These are phyloP conservation scores for Anthopleura sola DNA, from an alignment of 64 coral and sea anemone species.

Conservation along the genomic window DNA sequence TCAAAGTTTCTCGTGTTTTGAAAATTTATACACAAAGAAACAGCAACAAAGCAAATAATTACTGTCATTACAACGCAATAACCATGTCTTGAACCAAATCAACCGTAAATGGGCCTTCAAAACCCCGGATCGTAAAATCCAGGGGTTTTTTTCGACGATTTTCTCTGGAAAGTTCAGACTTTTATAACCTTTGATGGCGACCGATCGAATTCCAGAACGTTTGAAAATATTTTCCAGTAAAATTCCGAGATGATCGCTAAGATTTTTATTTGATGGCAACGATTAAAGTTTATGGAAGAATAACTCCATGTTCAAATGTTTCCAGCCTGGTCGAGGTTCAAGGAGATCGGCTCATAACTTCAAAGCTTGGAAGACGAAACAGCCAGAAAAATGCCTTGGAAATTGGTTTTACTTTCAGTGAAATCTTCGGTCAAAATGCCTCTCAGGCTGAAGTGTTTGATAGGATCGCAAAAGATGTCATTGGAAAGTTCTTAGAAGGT, in stretches of 20 bases:
- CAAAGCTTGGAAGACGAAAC: not conserved
- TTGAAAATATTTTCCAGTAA: not conserved
- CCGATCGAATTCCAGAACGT: not conserved
- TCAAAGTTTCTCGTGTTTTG: not conserved
- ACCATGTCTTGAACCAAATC: not conserved
- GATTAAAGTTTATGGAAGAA: slow-evolving; percentile 53
- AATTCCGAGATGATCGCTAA: not conserved
- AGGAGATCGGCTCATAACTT: not conserved
- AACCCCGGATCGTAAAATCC: not conserved
- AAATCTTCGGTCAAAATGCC: slow-evolving; percentile 21
- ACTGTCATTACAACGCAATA: not conserved
- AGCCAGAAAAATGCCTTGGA: not conserved
- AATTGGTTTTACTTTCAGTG: slow-evolving; percentile 23
- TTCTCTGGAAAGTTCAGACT: not conserved
- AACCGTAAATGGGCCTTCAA: not conserved
- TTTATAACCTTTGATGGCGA: not conserved
- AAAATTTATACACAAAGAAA: slow-evolving; percentile 2
- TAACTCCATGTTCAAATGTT: slow-evolving; percentile 11
- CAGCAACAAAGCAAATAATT: slow-evolving; percentile 20
- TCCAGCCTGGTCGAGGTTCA: not conserved
- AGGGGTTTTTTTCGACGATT: not conserved
- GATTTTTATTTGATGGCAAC: slow-evolving; percentile 25
- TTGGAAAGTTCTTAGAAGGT: slow-evolving; percentile 37
- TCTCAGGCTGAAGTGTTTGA: slow-evolving; percentile 40
- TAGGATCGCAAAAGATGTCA: slow-evolving; percentile 30